Percentiles rank a stretch among this genome's conserved stretches.
These are phyloP conservation scores for Echiichthys vipera DNA, from an alignment of 2,797 vertebrate genomes.

Conservation along the genomic window DNA sequence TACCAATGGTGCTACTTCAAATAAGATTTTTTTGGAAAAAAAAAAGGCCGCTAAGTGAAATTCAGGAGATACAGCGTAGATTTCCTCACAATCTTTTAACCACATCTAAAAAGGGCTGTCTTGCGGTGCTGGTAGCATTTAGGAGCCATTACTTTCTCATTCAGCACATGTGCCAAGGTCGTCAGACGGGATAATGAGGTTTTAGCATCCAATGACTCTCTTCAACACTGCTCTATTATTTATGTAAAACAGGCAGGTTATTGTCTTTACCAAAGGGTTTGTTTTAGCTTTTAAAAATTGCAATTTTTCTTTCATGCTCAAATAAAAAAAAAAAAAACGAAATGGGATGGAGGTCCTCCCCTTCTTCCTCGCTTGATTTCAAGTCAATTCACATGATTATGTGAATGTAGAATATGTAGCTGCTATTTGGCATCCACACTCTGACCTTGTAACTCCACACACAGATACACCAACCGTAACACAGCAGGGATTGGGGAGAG, in stretches of 20 bases:
- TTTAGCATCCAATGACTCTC: slow-evolving; percentile 71
- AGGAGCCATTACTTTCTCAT: slow-evolving; percentile 70
- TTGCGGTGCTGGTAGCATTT: slow-evolving; percentile 46
- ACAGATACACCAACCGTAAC: neutral
- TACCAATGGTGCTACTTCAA: too few relatives aligned
- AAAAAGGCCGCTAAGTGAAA: slow-evolving; percentile 37
- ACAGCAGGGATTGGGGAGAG: slow-evolving; percentile 1
- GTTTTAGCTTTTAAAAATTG: slow-evolving; percentile 72
- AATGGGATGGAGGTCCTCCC: slow-evolving; percentile 3
- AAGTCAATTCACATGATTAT: neutral
- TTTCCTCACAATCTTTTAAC: slow-evolving; percentile 52
- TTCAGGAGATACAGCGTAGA: slow-evolving; percentile 18
- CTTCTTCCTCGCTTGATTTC: neutral
- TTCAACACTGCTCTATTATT: slow-evolving; percentile 72
- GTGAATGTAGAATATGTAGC: neutral
- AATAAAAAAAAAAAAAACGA: slow-evolving; percentile 9
- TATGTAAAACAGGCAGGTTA: slow-evolving; percentile 76
- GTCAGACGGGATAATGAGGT: slow-evolving; percentile 77
- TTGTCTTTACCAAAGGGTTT: slow-evolving; percentile 61
- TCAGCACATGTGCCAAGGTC: slow-evolving; percentile 79
- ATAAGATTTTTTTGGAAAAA: neutral
- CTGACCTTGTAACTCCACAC: neutral
- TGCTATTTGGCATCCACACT: neutral
- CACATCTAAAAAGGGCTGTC: slow-evolving; percentile 43
- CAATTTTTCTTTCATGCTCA: slow-evolving; percentile 42